Evolutionary conservation across 53 echinoderm and acorn worm species (phyloP).

Genomic region (Echinometra lucunter): DNA sequence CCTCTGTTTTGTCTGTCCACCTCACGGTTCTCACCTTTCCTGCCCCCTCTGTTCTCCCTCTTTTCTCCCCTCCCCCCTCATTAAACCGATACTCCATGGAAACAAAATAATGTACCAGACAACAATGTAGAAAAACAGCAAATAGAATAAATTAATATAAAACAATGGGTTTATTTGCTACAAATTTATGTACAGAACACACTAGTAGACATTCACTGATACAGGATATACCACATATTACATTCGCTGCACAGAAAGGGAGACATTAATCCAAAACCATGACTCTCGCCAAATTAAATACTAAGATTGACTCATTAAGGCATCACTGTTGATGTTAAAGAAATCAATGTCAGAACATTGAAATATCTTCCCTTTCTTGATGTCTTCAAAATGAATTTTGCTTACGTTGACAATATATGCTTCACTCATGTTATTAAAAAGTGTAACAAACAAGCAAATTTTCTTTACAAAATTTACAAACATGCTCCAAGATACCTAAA

Average conservation of each 20-base stretch:
- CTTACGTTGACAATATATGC: neutral
- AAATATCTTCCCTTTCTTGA: neutral
- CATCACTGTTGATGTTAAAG: no score
- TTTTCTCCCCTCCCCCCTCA: no score
- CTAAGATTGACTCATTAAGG: no score
- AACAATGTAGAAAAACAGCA: neutral
- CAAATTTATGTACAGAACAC: conserved; percentile 41
- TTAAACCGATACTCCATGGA: no score
- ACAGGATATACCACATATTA: neutral
- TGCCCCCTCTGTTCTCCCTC: no score
- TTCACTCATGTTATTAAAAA: neutral
- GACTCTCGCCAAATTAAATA: neutral
- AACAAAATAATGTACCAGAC: no score
- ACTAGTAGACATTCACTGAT: neutral
- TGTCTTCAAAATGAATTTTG: neutral
- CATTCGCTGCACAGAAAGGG: neutral
- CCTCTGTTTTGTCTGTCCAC: no score
- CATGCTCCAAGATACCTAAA: neutral
- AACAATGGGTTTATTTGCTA: conserved; percentile 38
- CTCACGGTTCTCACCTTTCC: no score
- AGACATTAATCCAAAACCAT: neutral
- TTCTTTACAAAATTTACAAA: conserved; percentile 34
- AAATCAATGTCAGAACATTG: neutral
- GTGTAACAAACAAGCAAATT: neutral
- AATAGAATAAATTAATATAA: neutral